Evolutionary conservation across 2,888 invertebrate species (phyloP).

Genomic region (Chalcosyrphus nemorum): DNA sequence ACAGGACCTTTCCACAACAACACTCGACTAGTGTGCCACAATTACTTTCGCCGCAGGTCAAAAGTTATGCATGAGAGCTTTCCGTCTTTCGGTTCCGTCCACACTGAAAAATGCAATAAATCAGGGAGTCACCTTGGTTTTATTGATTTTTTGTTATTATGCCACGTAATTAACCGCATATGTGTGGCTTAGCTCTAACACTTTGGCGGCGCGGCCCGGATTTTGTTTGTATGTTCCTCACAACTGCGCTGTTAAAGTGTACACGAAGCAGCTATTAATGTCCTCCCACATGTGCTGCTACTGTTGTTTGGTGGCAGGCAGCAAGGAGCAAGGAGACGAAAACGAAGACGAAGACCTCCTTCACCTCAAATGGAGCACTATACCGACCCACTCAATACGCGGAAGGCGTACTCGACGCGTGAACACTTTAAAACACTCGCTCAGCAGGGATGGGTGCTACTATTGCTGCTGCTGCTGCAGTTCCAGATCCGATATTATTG

Average conservation of each 20-base stretch:
- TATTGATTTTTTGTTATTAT: slow-evolving; percentile 71
- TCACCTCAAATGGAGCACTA: slow-evolving; percentile 29
- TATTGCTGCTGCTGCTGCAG: too few relatives aligned
- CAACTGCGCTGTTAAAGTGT: slow-evolving; percentile 45
- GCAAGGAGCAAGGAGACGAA: not conserved
- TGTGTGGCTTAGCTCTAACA: slow-evolving; percentile 66
- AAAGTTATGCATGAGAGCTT: slow-evolving; percentile 52
- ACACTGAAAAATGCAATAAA: slow-evolving; percentile 70
- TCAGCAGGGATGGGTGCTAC: slow-evolving; percentile 16
- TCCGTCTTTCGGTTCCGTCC: slow-evolving; percentile 18
- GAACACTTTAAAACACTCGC: slow-evolving; percentile 71
- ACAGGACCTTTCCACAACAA: slow-evolving; percentile 5
- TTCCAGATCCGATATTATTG: slow-evolving; percentile 70
- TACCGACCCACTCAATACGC: slow-evolving; percentile 66
- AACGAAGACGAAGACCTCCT: not conserved
- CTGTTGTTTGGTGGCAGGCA: too few relatives aligned
- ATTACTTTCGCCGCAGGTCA: slow-evolving; percentile 57
- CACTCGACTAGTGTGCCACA: slow-evolving; percentile 10
- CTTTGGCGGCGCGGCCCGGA: slow-evolving; percentile 44
- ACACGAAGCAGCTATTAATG: slow-evolving; percentile 71
- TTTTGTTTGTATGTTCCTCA: not conserved
- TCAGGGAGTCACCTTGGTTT: slow-evolving; percentile 72
- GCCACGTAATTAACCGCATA: slow-evolving; percentile 72
- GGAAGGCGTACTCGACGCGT: slow-evolving; percentile 68
- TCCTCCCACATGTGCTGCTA: slow-evolving; percentile 66